Percentiles rank a stretch among this genome's conserved stretches.
These are phyloP conservation scores for Pseudomyrmex gracilis DNA, from an alignment of 1,140 invertebrate species.

Conservation along the genomic window DNA sequence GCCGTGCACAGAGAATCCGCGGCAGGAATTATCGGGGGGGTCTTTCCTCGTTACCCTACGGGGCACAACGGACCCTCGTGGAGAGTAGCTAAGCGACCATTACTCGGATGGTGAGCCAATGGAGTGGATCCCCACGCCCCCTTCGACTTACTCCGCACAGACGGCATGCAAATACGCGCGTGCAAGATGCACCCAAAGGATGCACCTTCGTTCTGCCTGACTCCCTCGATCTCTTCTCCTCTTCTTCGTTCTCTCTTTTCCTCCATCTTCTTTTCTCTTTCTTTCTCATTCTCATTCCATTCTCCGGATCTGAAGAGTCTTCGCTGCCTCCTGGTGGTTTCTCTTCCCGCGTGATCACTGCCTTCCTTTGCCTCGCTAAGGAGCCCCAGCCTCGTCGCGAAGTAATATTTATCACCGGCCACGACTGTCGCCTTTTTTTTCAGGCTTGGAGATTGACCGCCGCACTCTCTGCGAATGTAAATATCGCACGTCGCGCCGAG, in stretches of 20 bases:
- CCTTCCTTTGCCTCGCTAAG: slow-evolving; percentile 18
- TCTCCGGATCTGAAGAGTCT: slow-evolving; percentile 1
- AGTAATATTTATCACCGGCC: slow-evolving; percentile 46
- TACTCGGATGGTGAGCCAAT: slow-evolving; percentile 85
- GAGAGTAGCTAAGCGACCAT: slow-evolving; percentile 85
- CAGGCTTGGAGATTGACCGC: slow-evolving; percentile 38
- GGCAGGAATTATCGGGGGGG: slow-evolving; percentile 70
- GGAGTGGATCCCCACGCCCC: slow-evolving; percentile 85
- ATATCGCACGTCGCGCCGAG: neutral
- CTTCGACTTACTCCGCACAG: slow-evolving; percentile 79
- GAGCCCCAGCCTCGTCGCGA: slow-evolving; percentile 35
- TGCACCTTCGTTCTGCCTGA: slow-evolving; percentile 30
- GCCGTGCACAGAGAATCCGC: slow-evolving; percentile 55
- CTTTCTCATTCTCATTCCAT: slow-evolving; percentile 1
- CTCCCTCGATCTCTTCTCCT: slow-evolving; percentile 11
- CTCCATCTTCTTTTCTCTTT: neutral
- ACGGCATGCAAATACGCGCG: slow-evolving; percentile 83
- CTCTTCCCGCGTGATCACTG: slow-evolving; percentile 15
- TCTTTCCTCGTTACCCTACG: slow-evolving; percentile 69
- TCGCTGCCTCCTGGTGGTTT: slow-evolving; percentile 30
- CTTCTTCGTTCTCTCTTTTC: neutral
- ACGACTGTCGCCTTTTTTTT: slow-evolving; percentile 22
- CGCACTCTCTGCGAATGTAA: slow-evolving; percentile 15
- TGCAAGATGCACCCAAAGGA: slow-evolving; percentile 72
- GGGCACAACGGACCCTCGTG: slow-evolving; percentile 72